These are phyloP conservation scores for Chrysotoxum bicinctum DNA, from an alignment of 2,888 invertebrate species.

Conservation along the genomic window DNA sequence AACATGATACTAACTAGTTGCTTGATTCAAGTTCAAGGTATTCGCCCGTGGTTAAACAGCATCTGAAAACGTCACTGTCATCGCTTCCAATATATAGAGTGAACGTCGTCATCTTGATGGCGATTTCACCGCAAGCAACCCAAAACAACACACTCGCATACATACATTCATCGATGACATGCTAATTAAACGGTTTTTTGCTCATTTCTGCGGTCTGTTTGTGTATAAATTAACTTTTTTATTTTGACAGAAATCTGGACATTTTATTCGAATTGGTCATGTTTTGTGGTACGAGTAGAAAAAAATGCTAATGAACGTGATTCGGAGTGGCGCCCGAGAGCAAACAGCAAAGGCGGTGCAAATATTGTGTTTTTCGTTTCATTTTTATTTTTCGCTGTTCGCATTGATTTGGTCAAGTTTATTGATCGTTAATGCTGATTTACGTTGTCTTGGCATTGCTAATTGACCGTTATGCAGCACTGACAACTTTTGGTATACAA, in stretches of 20 bases:
- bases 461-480: constrained; percentile 60
- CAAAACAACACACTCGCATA: not conserved
- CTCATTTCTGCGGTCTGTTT: constrained; percentile 26
- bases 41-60: not conserved
- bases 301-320: constrained; percentile 51
- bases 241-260: constrained; percentile 38
- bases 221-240: constrained; percentile 2
- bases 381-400: not conserved
- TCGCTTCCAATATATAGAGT: constrained; percentile 2
- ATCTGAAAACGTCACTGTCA: constrained; percentile 22
- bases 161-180: constrained; percentile 56
- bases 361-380: constrained; percentile 53
- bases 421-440: constrained; percentile 65
- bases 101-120: constrained; percentile 17
- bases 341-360: constrained; percentile 63
- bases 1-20: not conserved
- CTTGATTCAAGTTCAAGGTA: constrained; percentile 15
- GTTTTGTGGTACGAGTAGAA: constrained; percentile 41
- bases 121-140: constrained; percentile 25
- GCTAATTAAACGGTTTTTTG: constrained; percentile 55
- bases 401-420: constrained; percentile 42
- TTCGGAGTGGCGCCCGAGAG: constrained; percentile 62
- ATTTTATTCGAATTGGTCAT: constrained; percentile 34
- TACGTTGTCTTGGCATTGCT: constrained; percentile 40
- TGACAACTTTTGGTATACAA: constrained; percentile 37